Evolutionary conservation across 2,797 vertebrate species (phyloP), one percentile per base, ranked within the genome.

Genomic region (Miichthys miiuy): DNA sequence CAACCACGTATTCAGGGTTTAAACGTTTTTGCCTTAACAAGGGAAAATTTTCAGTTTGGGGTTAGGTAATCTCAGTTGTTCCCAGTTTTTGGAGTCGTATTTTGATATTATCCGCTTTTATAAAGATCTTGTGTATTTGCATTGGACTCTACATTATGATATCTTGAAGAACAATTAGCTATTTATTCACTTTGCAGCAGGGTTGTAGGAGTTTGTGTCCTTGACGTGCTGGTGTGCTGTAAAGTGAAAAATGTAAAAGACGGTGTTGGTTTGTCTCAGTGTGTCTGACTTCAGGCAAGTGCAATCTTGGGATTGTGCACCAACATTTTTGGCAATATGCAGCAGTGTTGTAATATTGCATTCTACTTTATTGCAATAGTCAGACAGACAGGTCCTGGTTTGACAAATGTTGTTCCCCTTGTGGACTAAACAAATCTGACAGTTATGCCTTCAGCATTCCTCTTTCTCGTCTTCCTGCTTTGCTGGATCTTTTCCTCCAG

Each of bases 311-410:
- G 55, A 65, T 48, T 20, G 16, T 63, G 70, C 46, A 27, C 38
- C 57, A 56, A 58, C 57, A 65, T 66, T 79, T 83, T 79, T 69
- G 77, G 67, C 72, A 72, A 1, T 38, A 47, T 67, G 77, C 72
- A 54, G 44, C 56, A 17, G 41, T 75, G 52, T 67, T 75, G 56
- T 68, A 68, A 84, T 38, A 46, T 61, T 77, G 46, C 34, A 61
- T 75, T 84, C 57, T 63, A 17, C 23, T 46, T 27, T 21, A 52
- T 61, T 52, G 75, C 77, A 78, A 64, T 20, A 61, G 8, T 50
- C 16, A 3, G 21, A 27, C 50, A 65, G 38, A 34, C 48, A 65
- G 25, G 34, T 55, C 52, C n/a, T 57, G 41, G 13, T 56, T 63
- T 83, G 67, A 79, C 34, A 72, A 65, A 82, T 55, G 21, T 3